Evolutionary conservation across 2,888 invertebrate genomes (phyloP), one percentile per base, ranked within the genome.

Genomic region (Girardia tigrina): DNA sequence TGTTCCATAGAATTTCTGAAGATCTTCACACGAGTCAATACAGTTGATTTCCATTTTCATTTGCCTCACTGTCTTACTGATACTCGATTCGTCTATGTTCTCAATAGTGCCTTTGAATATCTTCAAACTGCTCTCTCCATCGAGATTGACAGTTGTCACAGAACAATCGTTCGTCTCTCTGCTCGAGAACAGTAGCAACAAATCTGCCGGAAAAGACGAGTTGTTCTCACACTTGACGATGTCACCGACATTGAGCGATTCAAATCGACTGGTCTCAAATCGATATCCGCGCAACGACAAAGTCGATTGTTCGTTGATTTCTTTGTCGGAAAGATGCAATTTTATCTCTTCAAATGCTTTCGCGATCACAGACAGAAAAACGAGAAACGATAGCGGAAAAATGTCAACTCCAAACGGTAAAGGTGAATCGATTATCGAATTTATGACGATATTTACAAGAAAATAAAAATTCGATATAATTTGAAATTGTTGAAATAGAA

Each of bases 401-500:
- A 90, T 86, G 79, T 89, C 90, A 16, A 91, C 36, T 20, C 42
- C 23, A 14, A 56, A 69, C 27, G 76, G 69, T n/a, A 91, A 89
- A 0, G 91, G 90, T 80, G 90, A 89, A 78, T 84, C 84, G 27
- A 83, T 83, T n/a, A 81, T 76, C 71, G 83, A 77, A 28, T 90
- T 88, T 76, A 91, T 87, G 23, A 90, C 85, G 12, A 89, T 88
- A 79, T 90, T 88, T 36, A 89, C 84, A 42, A 91, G 86, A 82
- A 91, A 91, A 83, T 91, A 91, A 82, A 91, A 90, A 85, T 91
- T 91, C 78, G 90, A 91, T 72, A 91, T 87, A 74, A 91, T 87
- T 23, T 90, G 87, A 83, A 91, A 91, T 85, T 91, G 91, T 81
- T 91, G 91, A 79, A 88, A 86, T 70, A 91, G 83, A 8, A 36